These are phyloP conservation scores for Parapsyche elsis DNA, from an alignment of 1,140 invertebrate species.

Conservation along the genomic window DNA sequence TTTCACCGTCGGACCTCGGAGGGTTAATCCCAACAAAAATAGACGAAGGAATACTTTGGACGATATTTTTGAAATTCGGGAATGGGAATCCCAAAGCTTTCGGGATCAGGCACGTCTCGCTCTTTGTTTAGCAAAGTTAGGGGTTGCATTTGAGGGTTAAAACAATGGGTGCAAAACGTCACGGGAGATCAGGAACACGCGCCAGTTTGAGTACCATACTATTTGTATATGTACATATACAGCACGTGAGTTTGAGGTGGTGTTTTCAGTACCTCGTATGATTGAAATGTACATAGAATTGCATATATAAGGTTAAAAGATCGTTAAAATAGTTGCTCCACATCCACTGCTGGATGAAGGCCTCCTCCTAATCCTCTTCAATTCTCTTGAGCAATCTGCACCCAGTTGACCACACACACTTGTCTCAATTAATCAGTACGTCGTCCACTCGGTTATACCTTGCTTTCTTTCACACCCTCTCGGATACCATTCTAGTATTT, in stretches of 20 bases:
- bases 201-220: background rate
- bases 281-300: background rate
- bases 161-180: constrained; percentile 9
- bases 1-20: background rate
- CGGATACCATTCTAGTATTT: no score
- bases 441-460: no score
- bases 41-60: background rate
- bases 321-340: no score
- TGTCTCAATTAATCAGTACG: no score
- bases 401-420: no score
- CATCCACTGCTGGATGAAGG: no score
- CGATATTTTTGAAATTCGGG: background rate
- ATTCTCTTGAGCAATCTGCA: no score
- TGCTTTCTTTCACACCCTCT: no score
- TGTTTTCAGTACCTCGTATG: background rate
- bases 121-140: background rate
- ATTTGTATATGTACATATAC: background rate
- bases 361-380: no score
- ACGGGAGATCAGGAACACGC: constrained; percentile 18
- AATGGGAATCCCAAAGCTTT: background rate
- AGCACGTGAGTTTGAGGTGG: background rate
- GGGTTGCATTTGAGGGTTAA: constrained; percentile 4
- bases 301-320: no score
- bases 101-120: constrained; percentile 8
- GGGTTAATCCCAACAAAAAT: background rate